A percentile compares a stretch with the other conserved stretches of the same genome.
Conservation (phyloP, 2,888 invertebrate genomes). For the Amphipoea oculea region DNA sequence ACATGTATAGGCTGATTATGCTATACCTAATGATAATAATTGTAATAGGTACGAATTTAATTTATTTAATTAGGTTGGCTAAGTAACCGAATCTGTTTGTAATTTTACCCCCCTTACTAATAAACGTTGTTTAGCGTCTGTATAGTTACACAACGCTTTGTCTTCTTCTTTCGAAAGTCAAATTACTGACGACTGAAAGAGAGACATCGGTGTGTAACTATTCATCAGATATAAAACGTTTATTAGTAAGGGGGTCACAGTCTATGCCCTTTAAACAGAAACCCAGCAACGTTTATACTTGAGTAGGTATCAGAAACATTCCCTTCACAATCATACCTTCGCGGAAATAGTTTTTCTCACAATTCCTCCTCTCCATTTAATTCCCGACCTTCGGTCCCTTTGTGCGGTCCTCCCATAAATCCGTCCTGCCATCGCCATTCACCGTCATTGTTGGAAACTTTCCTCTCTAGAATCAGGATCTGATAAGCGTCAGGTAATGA, state of each 20-base stretch:
- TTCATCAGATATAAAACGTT: no score
- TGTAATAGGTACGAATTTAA: no score
- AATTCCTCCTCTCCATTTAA: constrained; percentile 52
- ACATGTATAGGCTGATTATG: no score
- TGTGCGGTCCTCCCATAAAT: constrained; percentile 80
- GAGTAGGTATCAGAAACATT: constrained; percentile 1
- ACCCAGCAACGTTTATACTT: background rate
- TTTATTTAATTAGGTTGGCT: no score
- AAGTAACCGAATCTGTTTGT: background rate
- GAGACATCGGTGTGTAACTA: no score
- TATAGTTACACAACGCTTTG: no score
- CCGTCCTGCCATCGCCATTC: constrained; percentile 64
- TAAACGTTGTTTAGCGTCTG: no score
- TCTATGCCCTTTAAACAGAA: background rate
- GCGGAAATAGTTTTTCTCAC: constrained; percentile 42
- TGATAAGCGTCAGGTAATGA: constrained; percentile 82
- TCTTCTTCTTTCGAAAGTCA: no score
- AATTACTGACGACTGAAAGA: no score
- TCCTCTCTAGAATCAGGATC: constrained; percentile 73
- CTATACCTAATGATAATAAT: no score
- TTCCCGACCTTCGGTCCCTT: constrained; percentile 64
- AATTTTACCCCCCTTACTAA: no score
- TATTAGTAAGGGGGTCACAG: background rate
- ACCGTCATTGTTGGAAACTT: constrained; percentile 72
- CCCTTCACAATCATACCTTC: constrained; percentile 27